Evolutionary conservation across 2,888 invertebrate genomes (phyloP).

Genomic region (Drosophila suboccidentalis): DNA sequence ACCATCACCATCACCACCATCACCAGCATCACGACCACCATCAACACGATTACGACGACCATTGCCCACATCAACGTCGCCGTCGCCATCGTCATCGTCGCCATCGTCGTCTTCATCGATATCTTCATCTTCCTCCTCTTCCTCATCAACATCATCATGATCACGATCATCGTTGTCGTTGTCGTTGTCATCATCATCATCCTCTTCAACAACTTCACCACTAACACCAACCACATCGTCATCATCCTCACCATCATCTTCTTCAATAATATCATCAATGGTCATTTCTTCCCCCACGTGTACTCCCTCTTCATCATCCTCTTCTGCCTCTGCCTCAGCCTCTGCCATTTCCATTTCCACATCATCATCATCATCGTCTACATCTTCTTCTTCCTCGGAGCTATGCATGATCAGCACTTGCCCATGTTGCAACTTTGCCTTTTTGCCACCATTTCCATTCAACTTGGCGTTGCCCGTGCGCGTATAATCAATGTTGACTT

Average conservation of each 20-base stretch:
- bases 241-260: slow-evolving; percentile 53
- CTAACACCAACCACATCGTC: slow-evolving; percentile 49
- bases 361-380: slow-evolving; percentile 18
- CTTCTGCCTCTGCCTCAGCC: slow-evolving; percentile 12
- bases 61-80: slow-evolving; percentile 38
- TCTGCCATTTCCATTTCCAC: slow-evolving; percentile 49
- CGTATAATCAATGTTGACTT: slow-evolving; percentile 23
- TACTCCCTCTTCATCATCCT: slow-evolving; percentile 50
- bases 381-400: slow-evolving; percentile 41
- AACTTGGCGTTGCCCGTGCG: slow-evolving; percentile 29
- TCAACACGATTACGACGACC: slow-evolving; percentile 16
- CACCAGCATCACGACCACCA: slow-evolving; percentile 44
- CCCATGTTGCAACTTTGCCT: slow-evolving; percentile 28
- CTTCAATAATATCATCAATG: slow-evolving; percentile 70
- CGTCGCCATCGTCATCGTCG: slow-evolving; percentile 44
- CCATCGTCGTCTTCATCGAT: slow-evolving; percentile 48
- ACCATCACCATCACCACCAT: slow-evolving; percentile 39
- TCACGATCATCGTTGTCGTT: slow-evolving; percentile 51
- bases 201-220: slow-evolving; percentile 63
- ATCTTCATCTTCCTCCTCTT: slow-evolving; percentile 49
- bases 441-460: slow-evolving; percentile 49
- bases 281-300: slow-evolving; percentile 39
- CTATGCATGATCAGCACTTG: slow-evolving; percentile 32
- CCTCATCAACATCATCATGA: slow-evolving; percentile 53
- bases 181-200: slow-evolving; percentile 55